Evolutionary conservation across 2,797 vertebrate genomes (phyloP).

Genomic region (Podarcis lilfordi): DNA sequence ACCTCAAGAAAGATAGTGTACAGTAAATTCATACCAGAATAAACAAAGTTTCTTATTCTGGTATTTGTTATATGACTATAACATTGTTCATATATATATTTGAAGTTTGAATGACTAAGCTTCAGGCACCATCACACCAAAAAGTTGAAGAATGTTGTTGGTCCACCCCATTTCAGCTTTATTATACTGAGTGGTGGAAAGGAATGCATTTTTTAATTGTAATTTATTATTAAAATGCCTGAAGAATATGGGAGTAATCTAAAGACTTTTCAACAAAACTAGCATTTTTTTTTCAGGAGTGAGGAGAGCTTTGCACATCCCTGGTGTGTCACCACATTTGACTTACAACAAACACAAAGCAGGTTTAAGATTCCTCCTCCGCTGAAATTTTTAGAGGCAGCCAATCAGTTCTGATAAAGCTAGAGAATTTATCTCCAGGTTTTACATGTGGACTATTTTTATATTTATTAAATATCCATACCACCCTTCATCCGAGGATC

Average conservation of each 20-base stretch:
- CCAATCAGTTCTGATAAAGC: no score
- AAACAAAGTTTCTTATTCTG: not conserved
- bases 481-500: no score
- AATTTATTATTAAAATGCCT: not conserved
- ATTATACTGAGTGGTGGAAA: not conserved
- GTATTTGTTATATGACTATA: not conserved
- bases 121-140: not conserved
- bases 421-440: no score
- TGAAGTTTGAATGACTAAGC: not conserved
- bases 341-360: no score
- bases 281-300: no score
- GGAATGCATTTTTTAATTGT: no score
- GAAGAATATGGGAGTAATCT: not conserved
- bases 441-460: no score
- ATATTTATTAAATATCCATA: no score
- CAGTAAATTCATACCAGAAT: slow-evolving; percentile 2
- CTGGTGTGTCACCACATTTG: no score
- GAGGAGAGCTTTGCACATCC: no score
- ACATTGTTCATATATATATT: not conserved
- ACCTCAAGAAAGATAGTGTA: slow-evolving; percentile 5
- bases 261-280: not conserved
- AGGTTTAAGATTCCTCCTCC: no score
- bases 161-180: not conserved
- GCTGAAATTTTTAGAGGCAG: no score
- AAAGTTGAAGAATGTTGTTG: not conserved